Base-by-base conservation (phyloP, 2,113 vertebrate genomes). In the Chunga burmeisteri region DNA sequence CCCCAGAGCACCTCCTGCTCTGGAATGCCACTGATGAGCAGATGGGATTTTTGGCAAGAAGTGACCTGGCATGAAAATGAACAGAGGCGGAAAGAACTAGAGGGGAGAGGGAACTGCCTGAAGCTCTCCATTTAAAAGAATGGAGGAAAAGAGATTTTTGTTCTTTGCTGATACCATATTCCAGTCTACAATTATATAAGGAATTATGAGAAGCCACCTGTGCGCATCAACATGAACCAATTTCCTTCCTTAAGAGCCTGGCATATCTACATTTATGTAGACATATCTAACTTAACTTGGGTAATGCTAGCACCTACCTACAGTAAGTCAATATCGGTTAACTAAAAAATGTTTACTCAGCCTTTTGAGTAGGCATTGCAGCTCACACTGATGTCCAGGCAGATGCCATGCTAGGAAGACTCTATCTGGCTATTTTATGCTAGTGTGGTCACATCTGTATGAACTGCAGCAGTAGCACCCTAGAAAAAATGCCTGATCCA, bases 11-110 rank as follows among this genome's bases (percentile, higher is more conserved):
- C 85, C 77, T 97, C 94, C 84, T 96, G 96, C 86, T 94, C 88
- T 94, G 97, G 91, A 97, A 98, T 90, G 95, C 72, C 88, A 90
- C 94, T 92, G 94, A 95, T 86, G 94, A 98, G 90, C 87, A 97
- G 94, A 98, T 96, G 96, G 90, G 90, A 81, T 86, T 96, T 97
- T 97, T 97, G 97, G 96, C 94, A 96, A 94, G 95, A 96, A 94
- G 84, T 91, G 88, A 96, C 91, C 94, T 97, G 95, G 92, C 94
- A 95, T 20, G 3, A 95, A 97, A 96, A 95, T n/a, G 81, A 97
- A 97, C 91, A 90, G 75, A 97, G 88, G 29, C 96, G 65, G 75
- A 89, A 73, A 93, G 32, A 81, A 70, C 40, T 79, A 80, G 66
- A 86, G 53, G 46, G 73, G 91, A 88, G 46, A 84, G 58, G 38